Evolutionary conservation across 1,140 invertebrate species (phyloP).

Genomic region (Paracyclopina nana): DNA sequence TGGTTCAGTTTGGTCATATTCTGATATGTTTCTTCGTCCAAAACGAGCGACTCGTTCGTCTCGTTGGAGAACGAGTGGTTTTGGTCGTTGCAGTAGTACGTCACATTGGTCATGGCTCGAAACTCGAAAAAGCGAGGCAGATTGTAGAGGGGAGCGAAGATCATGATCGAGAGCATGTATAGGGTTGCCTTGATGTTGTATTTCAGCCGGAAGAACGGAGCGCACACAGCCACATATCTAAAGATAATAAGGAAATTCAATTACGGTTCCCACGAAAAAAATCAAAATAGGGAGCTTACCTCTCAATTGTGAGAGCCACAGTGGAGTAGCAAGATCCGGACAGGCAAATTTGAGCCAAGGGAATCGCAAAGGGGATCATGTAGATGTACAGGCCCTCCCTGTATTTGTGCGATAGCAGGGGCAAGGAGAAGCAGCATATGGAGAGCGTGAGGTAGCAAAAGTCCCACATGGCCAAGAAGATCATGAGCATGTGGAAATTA

Average conservation of each 20-base stretch:
- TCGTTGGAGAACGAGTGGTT: no score
- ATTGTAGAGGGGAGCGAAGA: slow-evolving; percentile 1
- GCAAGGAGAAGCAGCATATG: not conserved
- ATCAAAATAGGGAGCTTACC: not conserved
- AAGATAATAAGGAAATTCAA: not conserved
- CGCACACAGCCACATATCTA: not conserved
- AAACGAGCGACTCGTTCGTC: no score
- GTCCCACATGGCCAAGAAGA: not conserved
- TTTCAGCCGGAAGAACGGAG: not conserved
- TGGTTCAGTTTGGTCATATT: no score
- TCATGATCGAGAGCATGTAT: not conserved
- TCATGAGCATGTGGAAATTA: not conserved
- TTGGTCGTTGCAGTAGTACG: no score
- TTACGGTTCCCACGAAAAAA: not conserved
- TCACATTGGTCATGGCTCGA: not conserved
- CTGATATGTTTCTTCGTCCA: no score
- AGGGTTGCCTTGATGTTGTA: not conserved
- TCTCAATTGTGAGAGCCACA: not conserved
- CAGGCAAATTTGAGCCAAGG: not conserved
- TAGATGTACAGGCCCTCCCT: not conserved
- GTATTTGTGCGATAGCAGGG: not conserved
- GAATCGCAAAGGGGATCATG: not conserved
- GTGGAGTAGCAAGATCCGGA: not conserved
- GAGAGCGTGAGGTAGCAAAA: not conserved
- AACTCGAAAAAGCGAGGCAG: not conserved